These are phyloP conservation scores for Macaria notata DNA, from an alignment of 2,888 invertebrate species.

Conservation along the genomic window DNA sequence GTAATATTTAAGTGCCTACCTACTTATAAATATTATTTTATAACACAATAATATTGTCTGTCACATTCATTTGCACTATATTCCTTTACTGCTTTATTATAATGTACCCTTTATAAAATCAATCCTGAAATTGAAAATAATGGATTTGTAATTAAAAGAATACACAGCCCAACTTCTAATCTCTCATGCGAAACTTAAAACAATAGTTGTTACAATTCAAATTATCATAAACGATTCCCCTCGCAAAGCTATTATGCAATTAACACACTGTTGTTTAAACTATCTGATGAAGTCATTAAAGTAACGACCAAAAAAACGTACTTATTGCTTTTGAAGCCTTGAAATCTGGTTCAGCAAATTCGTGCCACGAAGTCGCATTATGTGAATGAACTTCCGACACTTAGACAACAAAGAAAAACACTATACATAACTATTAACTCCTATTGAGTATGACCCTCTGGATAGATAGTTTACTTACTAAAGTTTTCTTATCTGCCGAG, in stretches of 20 bases:
- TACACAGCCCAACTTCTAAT: not conserved
- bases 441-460: too few relatives aligned
- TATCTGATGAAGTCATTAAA: slow-evolving; percentile 16
- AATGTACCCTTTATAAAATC: too few relatives aligned
- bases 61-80: too few relatives aligned
- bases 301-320: not conserved
- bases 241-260: slow-evolving; percentile 26
- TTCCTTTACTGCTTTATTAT: too few relatives aligned
- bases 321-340: not conserved
- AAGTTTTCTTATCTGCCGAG: too few relatives aligned
- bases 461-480: too few relatives aligned
- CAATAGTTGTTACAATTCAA: slow-evolving; percentile 19
- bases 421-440: too few relatives aligned
- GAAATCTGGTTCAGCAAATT: not conserved
- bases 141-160: not conserved
- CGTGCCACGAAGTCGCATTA: not conserved
- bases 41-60: too few relatives aligned
- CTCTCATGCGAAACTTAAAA: slow-evolving; percentile 17
- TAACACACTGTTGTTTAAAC: slow-evolving; percentile 10
- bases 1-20: too few relatives aligned
- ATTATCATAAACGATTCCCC: slow-evolving; percentile 29
- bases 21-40: too few relatives aligned
- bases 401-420: too few relatives aligned
- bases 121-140: too few relatives aligned
- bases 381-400: not conserved